phyloP scores from a whole-genome alignment of 2,888 invertebrate species.

The Polydrusus pterygomalis region DNA sequence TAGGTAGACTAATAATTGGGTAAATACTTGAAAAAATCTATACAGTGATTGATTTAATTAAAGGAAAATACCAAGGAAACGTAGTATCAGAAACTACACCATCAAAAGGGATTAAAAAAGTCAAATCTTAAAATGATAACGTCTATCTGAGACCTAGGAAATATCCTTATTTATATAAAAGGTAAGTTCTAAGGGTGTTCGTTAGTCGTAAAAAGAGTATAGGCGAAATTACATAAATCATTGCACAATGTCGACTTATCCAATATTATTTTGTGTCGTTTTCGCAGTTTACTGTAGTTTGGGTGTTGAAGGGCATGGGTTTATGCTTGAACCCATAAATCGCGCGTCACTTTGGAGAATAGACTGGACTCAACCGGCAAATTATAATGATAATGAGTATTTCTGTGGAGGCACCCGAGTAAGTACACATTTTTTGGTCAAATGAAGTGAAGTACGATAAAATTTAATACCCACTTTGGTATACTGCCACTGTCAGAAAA shows the following conservation, averaged over 20 bases:
- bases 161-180: background rate
- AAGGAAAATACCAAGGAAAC: background rate
- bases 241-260: slow-evolving; percentile 5
- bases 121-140: background rate
- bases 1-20: too few species aligned
- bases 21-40: background rate
- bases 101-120: slow-evolving; percentile 12
- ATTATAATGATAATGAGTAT: slow-evolving; percentile 74
- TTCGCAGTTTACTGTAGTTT: slow-evolving; percentile 21
- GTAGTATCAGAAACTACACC: background rate
- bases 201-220: slow-evolving; percentile 1
- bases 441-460: too few species aligned
- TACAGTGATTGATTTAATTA: background rate
- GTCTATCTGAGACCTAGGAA: background rate
- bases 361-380: slow-evolving; percentile 70
- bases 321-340: slow-evolving; percentile 73
- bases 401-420: slow-evolving; percentile 74
- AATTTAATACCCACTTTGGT: too few species aligned
- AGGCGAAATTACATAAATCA: background rate
- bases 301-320: slow-evolving; percentile 71
- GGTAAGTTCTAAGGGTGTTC: background rate
- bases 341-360: slow-evolving; percentile 74
- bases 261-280: slow-evolving; percentile 18
- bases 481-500: too few species aligned
- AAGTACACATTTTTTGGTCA: slow-evolving; percentile 56